A percentile compares a stretch with the other conserved stretches of the same genome.
phyloP scores from a whole-genome alignment of 2,888 invertebrate species.

The Phrixothrix hirtus region DNA sequence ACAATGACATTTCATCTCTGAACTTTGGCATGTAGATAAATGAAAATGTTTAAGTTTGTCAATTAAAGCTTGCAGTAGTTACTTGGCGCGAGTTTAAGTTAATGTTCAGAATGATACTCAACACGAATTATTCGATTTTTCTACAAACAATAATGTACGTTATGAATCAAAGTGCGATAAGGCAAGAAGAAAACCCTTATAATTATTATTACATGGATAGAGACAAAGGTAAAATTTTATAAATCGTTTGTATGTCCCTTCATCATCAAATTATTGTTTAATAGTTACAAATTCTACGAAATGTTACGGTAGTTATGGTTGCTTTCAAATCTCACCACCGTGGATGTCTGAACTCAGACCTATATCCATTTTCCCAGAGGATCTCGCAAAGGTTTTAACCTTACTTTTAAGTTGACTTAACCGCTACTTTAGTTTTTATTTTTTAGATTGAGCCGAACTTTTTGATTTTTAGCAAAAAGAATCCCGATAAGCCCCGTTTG shows the following conservation, averaged over 20 bases:
- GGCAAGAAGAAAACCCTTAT: conserved; percentile 46
- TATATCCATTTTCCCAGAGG: conserved; percentile 76
- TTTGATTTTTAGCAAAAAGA: conserved; percentile 62
- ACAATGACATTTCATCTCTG: conserved; percentile 25
- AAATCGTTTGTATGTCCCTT: background rate
- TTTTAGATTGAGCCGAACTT: conserved; percentile 64
- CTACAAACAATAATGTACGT: conserved; percentile 48
- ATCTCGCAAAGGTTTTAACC: conserved; percentile 63
- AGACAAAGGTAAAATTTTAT: conserved; percentile 47
- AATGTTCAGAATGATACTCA: conserved; percentile 39
- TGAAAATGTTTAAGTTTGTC: conserved; percentile 16
- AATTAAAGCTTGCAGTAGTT: background rate
- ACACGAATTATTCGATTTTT: conserved; percentile 46
- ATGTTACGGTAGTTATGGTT: conserved; percentile 80
- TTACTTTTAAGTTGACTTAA: background rate
- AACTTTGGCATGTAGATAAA: conserved; percentile 24
- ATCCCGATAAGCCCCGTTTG: conserved; percentile 60
- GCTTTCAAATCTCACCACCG: conserved; percentile 76
- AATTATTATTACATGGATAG: conserved; percentile 54
- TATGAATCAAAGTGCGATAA: conserved; percentile 48
- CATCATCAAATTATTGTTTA: conserved; percentile 19
- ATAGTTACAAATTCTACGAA: conserved; percentile 55
- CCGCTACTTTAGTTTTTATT: background rate
- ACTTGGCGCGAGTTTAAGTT: conserved; percentile 11
- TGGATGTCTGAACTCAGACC: conserved; percentile 80